A percentile compares a stretch with the other conserved stretches of the same genome.
Conservation (phyloP, 2,797 vertebrate genomes). For the Mormyrus hasselquistii region DNA sequence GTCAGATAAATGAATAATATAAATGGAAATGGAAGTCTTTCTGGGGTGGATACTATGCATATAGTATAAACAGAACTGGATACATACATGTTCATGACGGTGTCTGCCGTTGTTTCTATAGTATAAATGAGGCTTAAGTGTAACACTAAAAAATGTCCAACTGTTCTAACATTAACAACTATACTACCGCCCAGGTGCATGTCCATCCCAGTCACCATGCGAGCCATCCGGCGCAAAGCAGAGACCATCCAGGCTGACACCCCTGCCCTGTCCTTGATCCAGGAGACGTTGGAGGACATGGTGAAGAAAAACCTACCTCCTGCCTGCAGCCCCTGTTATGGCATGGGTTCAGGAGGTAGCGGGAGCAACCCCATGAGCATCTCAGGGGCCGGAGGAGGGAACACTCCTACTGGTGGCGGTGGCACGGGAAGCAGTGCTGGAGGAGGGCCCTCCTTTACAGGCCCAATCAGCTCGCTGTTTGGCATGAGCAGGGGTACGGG, state of each 20-base stretch:
- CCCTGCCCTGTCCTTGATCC: constrained; percentile 91
- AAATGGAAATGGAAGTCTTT: neutral
- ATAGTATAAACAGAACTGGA: neutral
- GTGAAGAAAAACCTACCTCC: constrained; percentile 96
- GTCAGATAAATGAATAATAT: neutral
- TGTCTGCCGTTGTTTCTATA: neutral
- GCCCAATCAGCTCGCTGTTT: constrained; percentile 81
- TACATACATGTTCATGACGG: neutral
- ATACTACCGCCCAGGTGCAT: constrained; percentile 71
- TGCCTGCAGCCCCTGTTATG: constrained; percentile 89
- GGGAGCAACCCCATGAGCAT: constrained; percentile 77
- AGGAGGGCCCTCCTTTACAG: constrained; percentile 65
- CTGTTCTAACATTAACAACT: neutral
- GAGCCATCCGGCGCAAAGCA: constrained; percentile 93
- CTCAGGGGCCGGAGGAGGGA: constrained; percentile 67
- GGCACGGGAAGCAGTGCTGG: constrained; percentile 36
- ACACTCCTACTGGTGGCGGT: constrained; percentile 71
- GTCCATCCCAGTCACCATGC: constrained; percentile 98
- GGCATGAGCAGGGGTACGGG: constrained; percentile 73
- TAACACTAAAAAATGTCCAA: neutral
- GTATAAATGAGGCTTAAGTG: neutral
- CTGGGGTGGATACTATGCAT: neutral
- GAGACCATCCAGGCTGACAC: constrained; percentile 98
- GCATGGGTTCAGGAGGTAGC: constrained; percentile 70
- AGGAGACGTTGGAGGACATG: constrained; percentile 96